Conservation (phyloP, 2,888 invertebrate genomes). For the Clanis bilineata region DNA sequence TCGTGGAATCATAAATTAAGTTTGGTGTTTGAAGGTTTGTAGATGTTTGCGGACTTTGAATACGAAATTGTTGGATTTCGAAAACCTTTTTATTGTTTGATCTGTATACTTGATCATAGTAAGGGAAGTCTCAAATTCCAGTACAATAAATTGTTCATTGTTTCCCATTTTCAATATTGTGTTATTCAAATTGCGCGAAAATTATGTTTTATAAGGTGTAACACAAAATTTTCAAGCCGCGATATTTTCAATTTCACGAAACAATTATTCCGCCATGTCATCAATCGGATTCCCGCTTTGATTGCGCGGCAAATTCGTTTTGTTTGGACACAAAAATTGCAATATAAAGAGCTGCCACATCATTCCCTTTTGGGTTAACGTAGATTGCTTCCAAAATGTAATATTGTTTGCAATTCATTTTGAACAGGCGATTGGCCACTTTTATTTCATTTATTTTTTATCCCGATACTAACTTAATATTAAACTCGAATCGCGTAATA, state of each 20-base stretch:
- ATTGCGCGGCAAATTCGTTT: conserved; percentile 82
- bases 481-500: conserved; percentile 51
- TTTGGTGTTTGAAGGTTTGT: conserved; percentile 25
- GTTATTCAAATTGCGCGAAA: conserved; percentile 19
- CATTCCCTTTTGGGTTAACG: conserved; percentile 81
- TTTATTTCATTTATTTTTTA: conserved; percentile 68
- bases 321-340: conserved; percentile 82
- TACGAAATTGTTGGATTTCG: not conserved
- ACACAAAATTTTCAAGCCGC: conserved; percentile 60
- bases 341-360: conserved; percentile 82
- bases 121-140: not conserved
- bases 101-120: no score
- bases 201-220: conserved; percentile 55
- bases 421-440: conserved; percentile 74
- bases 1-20: conserved; percentile 36
- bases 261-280: conserved; percentile 82
- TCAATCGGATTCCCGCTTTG: conserved; percentile 82
- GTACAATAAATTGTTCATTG: not conserved
- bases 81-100: not conserved
- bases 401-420: conserved; percentile 81
- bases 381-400: conserved; percentile 81
- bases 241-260: conserved; percentile 81
- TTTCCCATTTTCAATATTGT: not conserved
- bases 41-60: conserved; percentile 27
- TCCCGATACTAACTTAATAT: conserved; percentile 67